A percentile compares a stretch with the other conserved stretches of the same genome.
Evolutionary conservation across 2,113 vertebrate species (phyloP).

Genomic region (Cichladusa arquata): DNA sequence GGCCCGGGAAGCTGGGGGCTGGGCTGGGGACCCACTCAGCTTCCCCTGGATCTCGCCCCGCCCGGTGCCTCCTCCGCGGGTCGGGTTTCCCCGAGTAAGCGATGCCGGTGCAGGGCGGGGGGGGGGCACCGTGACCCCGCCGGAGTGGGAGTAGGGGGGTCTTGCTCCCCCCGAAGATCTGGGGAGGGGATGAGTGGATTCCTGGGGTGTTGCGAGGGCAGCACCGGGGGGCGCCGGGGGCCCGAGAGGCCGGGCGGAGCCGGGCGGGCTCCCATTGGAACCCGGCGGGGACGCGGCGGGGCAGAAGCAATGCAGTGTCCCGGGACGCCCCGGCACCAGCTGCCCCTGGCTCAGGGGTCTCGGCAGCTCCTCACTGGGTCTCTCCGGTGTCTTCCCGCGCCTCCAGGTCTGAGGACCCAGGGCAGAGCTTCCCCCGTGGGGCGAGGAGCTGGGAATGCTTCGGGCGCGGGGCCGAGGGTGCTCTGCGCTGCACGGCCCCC

Average conservation of each 20-base stretch:
- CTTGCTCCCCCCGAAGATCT: not conserved
- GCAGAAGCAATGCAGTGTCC: too few relatives aligned
- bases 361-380: not conserved
- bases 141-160: not conserved
- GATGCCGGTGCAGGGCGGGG: not conserved
- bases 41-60: not conserved
- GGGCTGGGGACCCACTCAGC: not conserved
- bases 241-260: not conserved
- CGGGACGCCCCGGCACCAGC: not conserved
- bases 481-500: not conserved
- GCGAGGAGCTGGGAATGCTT: not conserved
- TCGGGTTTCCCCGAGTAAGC: slow-evolving; percentile 7
- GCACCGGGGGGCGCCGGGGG: too few relatives aligned
- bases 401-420: not conserved
- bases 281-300: too few relatives aligned
- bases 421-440: not conserved
- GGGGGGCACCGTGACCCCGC: not conserved
- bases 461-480: not conserved
- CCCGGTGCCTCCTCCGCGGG: not conserved
- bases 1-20: too few relatives aligned
- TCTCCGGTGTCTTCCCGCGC: not conserved
- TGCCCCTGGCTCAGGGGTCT: not conserved
- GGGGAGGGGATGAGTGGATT: not conserved
- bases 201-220: too few relatives aligned
- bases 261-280: too few relatives aligned